Evolutionary conservation across 2,113 vertebrate species (phyloP).

Genomic region (Scalopus aquaticus): DNA sequence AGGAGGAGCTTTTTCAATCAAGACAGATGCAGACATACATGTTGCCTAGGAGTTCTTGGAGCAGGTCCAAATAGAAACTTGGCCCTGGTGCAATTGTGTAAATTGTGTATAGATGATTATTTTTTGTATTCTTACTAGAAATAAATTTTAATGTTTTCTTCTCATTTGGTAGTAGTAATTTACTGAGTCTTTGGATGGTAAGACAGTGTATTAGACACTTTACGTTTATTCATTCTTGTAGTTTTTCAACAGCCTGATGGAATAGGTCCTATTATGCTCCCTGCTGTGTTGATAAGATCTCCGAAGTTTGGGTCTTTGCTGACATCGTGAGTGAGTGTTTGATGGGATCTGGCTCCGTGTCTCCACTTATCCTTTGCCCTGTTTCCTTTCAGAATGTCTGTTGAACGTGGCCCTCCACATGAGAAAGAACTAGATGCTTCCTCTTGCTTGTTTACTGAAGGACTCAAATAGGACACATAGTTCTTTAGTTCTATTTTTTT

Average conservation of each 20-base stretch:
- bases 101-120: background rate
- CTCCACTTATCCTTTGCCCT: accelerated
- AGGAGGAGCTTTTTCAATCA: background rate
- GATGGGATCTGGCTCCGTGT: background rate
- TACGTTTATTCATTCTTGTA: background rate
- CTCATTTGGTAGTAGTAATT: background rate
- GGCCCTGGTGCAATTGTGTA: background rate
- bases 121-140: background rate
- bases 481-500: background rate
- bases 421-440: background rate
- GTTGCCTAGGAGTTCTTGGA: background rate
- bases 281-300: background rate
- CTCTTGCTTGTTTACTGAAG: background rate
- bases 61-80: background rate
- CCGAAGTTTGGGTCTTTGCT: background rate
- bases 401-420: background rate
- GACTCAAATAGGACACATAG: background rate
- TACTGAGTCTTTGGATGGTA: background rate
- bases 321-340: background rate
- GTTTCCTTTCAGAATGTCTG: background rate
- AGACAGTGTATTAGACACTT: background rate
- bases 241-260: background rate
- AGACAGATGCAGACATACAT: background rate
- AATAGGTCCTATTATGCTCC: background rate
- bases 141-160: background rate